Evolutionary conservation across 92 coral and sea anemone species (phyloP).

Genomic region (Bergia puertoricense): DNA sequence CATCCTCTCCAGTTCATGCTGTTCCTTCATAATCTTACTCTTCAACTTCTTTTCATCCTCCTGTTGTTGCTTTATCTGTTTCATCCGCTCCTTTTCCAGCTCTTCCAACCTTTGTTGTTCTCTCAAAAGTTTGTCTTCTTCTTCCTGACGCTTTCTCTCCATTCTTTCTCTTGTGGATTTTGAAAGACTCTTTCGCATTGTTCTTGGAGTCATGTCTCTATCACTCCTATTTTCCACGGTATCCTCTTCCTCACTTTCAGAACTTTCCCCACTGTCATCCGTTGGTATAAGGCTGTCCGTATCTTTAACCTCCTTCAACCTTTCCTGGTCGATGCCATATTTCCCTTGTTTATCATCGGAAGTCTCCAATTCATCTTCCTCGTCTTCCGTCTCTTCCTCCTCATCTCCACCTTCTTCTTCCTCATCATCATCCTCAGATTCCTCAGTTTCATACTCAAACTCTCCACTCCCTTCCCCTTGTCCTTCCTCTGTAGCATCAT

Average conservation of each 20-base stretch:
- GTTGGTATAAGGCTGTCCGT: slow-evolving; percentile 70
- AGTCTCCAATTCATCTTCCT: slow-evolving; percentile 46
- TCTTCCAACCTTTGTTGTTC: slow-evolving; percentile 80
- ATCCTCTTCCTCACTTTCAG: slow-evolving; percentile 50
- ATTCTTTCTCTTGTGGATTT: slow-evolving; percentile 97
- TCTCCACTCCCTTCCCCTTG: slow-evolving; percentile 50
- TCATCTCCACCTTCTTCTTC: slow-evolving; percentile 51
- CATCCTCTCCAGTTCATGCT: slow-evolving; percentile 84
- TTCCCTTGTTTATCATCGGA: slow-evolving; percentile 48
- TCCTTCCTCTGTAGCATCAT: slow-evolving; percentile 66
- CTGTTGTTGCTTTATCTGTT: slow-evolving; percentile 57
- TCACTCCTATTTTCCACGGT: background rate
- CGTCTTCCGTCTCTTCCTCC: slow-evolving; percentile 59
- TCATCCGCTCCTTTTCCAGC: slow-evolving; percentile 66
- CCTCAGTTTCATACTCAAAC: slow-evolving; percentile 68
- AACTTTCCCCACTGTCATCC: slow-evolving; percentile 52
- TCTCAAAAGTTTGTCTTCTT: slow-evolving; percentile 74
- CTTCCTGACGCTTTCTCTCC: slow-evolving; percentile 86
- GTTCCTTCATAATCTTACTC: slow-evolving; percentile 85
- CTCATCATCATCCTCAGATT: slow-evolving; percentile 70
- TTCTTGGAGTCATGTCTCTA: slow-evolving; percentile 82
- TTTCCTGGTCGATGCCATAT: slow-evolving; percentile 31
- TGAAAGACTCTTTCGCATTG: slow-evolving; percentile 92
- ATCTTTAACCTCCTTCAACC: slow-evolving; percentile 61
- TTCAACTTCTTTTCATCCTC: slow-evolving; percentile 72